Percentiles rank a stretch among this genome's conserved stretches.
phyloP scores from a whole-genome alignment of 2,888 invertebrate species.

The Aleiodes alternator region DNA sequence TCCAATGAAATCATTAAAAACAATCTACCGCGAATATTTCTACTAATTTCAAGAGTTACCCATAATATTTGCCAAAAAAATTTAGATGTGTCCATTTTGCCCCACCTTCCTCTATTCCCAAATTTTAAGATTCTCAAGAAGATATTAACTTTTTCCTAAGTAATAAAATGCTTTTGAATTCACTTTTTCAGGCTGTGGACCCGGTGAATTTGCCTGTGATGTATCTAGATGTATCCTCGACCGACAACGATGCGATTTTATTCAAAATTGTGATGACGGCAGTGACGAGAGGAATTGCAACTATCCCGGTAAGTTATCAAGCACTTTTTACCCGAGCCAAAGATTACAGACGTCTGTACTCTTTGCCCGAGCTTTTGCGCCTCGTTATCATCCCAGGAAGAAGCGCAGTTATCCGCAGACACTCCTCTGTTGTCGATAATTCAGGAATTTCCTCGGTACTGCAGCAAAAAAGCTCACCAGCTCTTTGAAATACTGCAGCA shows the following conservation, averaged over 20 bases:
- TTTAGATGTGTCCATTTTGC: no score
- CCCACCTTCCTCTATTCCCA: no score
- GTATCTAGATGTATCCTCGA: constrained; percentile 78
- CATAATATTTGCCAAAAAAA: no score
- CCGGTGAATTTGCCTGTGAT: constrained; percentile 81
- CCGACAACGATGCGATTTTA: constrained; percentile 79
- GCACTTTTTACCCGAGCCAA: background rate
- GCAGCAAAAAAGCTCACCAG: no score
- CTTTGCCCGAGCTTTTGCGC: background rate
- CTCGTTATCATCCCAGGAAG: background rate
- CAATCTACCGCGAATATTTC: no score
- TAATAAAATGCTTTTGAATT: no score
- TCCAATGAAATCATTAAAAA: no score
- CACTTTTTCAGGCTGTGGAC: constrained; percentile 75
- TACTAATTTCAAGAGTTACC: no score
- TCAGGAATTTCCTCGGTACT: background rate
- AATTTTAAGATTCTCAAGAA: no score
- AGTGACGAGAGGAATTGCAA: constrained; percentile 82
- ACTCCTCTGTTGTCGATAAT: constrained; percentile 4
- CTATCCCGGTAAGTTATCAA: constrained; percentile 67
- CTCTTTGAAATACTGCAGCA: no score
- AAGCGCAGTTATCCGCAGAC: constrained; percentile 3
- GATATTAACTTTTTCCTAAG: no score
- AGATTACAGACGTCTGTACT: background rate
- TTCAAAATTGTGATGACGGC: constrained; percentile 80